A percentile compares a stretch with the other conserved stretches of the same genome.
These are phyloP conservation scores for Heliconius ethilla DNA, from an alignment of 2,888 invertebrate species.

Conservation along the genomic window DNA sequence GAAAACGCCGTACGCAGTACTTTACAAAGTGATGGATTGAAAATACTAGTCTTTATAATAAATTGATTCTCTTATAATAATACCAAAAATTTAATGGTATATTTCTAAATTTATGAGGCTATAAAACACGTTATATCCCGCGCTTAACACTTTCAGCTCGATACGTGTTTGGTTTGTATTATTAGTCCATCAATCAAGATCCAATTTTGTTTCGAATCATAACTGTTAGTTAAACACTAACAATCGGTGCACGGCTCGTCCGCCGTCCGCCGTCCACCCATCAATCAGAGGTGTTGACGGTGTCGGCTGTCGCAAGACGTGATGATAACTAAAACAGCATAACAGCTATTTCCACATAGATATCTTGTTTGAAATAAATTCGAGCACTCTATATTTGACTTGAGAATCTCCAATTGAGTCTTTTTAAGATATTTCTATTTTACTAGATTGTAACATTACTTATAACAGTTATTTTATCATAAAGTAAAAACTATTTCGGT, in stretches of 20 bases:
- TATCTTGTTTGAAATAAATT: not conserved
- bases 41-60: not conserved
- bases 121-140: constrained; percentile 40
- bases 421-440: not conserved
- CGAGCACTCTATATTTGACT: not conserved
- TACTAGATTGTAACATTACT: not conserved
- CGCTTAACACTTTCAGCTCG: constrained; percentile 48
- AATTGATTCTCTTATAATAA: constrained; percentile 30
- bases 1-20: not conserved
- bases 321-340: constrained; percentile 43
- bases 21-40: not conserved
- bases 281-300: constrained; percentile 72
- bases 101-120: constrained; percentile 35
- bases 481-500: not conserved
- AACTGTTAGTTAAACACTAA: constrained; percentile 79
- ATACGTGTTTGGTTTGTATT: constrained; percentile 76
- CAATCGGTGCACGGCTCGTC: constrained; percentile 65
- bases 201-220: constrained; percentile 75
- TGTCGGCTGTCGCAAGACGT: constrained; percentile 55
- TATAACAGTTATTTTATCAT: not conserved
- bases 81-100: constrained; percentile 12
- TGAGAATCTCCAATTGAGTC: not conserved
- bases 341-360: not conserved
- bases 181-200: constrained; percentile 81
- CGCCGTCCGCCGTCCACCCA: constrained; percentile 64